Evolutionary conservation across 1,140 invertebrate species (phyloP), one percentile per base, ranked within the genome.

Genomic region (Drosophila subobscura): DNA sequence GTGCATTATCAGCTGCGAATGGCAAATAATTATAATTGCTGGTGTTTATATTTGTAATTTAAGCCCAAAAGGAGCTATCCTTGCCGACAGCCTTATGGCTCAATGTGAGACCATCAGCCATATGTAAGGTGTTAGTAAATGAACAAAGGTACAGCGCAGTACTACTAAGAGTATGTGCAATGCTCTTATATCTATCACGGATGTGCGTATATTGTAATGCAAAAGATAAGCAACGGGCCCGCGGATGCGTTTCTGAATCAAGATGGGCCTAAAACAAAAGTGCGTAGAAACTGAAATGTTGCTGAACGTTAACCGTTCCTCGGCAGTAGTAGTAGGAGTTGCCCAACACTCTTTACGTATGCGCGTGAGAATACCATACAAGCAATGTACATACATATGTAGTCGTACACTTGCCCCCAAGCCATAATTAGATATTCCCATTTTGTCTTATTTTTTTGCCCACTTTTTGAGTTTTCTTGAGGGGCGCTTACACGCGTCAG

Each of bases 221-320:
- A 37, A 37, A 20, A 33, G 51, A 47, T 45, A 46, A 27, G 16
- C 47, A 42, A 71, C 16, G 16, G 53, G 79, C 83, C 79, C 25
- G 74, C 40, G 84, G 83, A 76, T 79, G 83, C 84, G 83, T 88
- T 88, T 88, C 83, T 83, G 75, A 68, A 88, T 88, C 83, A 88
- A 88, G 83, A 88, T 88, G 80, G 75, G 44, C 64, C 8, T 29
- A 47, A 42, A 4, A 55, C 58, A 50, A 44, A 88, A 88, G 83
- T 88, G 83, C 83, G 83, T 88, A 88, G 66, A 79, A 64, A 51
- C 50, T 72, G 67, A 78, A 86, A 83, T 88, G 64, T 70, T 63
- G 76, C 58, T 64, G 65, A 80, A 80, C 81, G 81, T 77, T 81
- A 86, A 81, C 80, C 75, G 73, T 70, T 85, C 64, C 78, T 60